phyloP scores from a whole-genome alignment of 2,797 vertebrate genomes.

The Xyrichtys novacula region DNA sequence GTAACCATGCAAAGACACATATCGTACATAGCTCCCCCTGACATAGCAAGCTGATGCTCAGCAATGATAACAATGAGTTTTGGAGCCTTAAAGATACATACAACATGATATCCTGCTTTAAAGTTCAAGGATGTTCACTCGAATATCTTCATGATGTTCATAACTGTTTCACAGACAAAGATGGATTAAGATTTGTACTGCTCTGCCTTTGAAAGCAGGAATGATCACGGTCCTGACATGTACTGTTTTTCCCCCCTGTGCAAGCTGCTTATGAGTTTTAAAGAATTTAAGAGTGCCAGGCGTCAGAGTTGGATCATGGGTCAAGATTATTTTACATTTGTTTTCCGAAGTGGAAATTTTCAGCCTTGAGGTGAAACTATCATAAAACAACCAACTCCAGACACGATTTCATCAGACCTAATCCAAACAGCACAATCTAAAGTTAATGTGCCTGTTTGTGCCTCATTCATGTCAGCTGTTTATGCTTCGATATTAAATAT shows the following conservation, averaged over 20 bases:
- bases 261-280: neutral
- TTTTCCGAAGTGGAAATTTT: neutral
- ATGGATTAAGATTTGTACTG: neutral
- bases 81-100: slow-evolving; percentile 57
- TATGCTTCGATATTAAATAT: neutral
- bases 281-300: neutral
- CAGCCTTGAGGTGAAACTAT: neutral
- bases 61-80: slow-evolving; percentile 60
- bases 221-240: neutral
- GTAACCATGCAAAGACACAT: slow-evolving; percentile 69
- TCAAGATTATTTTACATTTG: neutral
- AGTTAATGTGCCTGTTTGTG: neutral
- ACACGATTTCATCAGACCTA: neutral
- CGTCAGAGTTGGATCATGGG: neutral
- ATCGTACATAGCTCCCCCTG: slow-evolving; percentile 54
- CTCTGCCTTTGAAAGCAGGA: neutral
- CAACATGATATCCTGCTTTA: slow-evolving; percentile 48
- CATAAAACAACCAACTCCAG: too few species aligned
- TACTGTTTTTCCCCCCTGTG: neutral
- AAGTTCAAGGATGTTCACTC: slow-evolving; percentile 59
- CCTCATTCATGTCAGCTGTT: neutral
- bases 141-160: slow-evolving; percentile 5
- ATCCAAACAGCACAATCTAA: neutral
- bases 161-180: neutral
- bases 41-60: slow-evolving; percentile 68